Evolutionary conservation across 2,797 vertebrate species (phyloP).

Genomic region (Sylvia borin): DNA sequence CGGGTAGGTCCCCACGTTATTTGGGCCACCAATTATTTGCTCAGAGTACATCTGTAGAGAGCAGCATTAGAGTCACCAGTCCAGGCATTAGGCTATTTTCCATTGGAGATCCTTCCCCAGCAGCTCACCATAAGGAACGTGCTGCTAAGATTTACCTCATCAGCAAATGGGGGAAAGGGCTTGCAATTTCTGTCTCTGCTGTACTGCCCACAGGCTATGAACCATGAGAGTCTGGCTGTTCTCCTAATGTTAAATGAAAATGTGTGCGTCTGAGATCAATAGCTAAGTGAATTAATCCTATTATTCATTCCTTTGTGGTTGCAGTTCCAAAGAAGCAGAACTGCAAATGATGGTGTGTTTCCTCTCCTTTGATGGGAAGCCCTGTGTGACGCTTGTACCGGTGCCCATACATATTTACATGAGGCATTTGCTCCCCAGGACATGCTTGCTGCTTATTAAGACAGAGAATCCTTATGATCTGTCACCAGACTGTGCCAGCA

Average conservation of each 20-base stretch:
- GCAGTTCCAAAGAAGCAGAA: neutral
- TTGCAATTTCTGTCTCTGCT: neutral
- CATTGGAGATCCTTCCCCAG: neutral
- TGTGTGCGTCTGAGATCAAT: neutral
- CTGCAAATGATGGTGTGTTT: neutral
- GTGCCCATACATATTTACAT: neutral
- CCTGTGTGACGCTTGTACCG: neutral
- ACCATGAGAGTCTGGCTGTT: neutral
- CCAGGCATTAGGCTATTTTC: neutral
- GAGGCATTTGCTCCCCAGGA: neutral
- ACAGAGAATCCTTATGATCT: neutral
- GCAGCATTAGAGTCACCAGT: neutral
- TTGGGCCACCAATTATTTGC: neutral
- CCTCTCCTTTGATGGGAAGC: neutral
- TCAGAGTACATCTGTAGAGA: neutral
- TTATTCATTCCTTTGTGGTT: neutral
- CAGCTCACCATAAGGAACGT: neutral
- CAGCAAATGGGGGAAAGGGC: neutral
- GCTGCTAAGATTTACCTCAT: neutral
- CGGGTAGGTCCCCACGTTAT: neutral
- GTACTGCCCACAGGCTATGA: neutral
- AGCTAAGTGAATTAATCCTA: conserved; percentile 11
- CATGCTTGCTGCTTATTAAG: neutral
- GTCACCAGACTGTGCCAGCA: neutral
- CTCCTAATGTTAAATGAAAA: neutral